Base-by-base conservation (phyloP, 2,113 vertebrate species). In the human (Homo sapiens) region DNA sequence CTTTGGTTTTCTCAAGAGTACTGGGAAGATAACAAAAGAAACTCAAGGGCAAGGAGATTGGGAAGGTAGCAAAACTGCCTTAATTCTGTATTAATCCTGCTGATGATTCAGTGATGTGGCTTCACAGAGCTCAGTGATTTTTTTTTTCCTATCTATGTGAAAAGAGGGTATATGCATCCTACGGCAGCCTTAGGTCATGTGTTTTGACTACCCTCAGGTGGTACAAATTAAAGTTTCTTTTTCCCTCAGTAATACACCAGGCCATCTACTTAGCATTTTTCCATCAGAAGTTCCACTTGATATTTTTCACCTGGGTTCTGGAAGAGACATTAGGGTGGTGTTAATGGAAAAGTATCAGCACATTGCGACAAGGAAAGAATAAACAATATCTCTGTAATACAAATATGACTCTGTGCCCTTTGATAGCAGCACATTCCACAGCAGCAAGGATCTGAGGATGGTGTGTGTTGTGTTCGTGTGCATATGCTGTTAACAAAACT, bases 291-390 rank as follows among this genome's bases (percentile, higher is more conserved):
- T 92, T 75, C n/a, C 38, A 72, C 25, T 81, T 90, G 64, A 38
- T 78, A 68, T 57, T 94, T 92, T 92, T 92, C 13, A 93, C 43
- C 59, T 78, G 20, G 20, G 11, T 88, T 93, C 43, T 89, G 57
- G 2, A 40, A 80, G 85, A 70, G 48, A 83, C 80, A 23, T 11
- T n/a, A 6, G 14, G 75, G 35, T 32, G 81, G 48, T 40, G 16
- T 79, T 93, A 88, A 90, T 61, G 86, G 57, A 75, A 84, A 96
- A 86, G 18, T 50, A 30, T 84, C n/a, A 93, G 79, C 45, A 59
- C 50, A 75, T 0, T 10, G 30, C 87, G 57, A 87, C 8, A 73
- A 92, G 72, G 52, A 89, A 75, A 96, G 48, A 92, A 86, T 70
- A 93, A 96, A 68, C 45, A 92, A 2, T 66, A 64, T 64, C 70